A percentile compares a stretch with the other conserved stretches of the same genome.
These are phyloP conservation scores for Ichneumoninae sp. DNA, from an alignment of 2,888 invertebrate species.

Conservation along the genomic window DNA sequence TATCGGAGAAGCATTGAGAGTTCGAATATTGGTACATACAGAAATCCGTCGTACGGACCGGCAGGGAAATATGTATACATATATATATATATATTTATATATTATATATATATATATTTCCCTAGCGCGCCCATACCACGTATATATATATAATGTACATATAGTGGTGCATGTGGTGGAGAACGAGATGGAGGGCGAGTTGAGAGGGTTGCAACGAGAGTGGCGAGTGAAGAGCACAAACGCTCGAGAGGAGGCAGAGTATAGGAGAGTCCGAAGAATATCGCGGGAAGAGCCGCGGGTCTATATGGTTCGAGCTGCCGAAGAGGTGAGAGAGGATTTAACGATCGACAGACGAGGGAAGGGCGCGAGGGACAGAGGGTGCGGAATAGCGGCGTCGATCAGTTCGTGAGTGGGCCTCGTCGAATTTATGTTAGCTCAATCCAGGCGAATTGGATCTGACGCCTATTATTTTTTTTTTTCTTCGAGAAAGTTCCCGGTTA, in stretches of 20 bases:
- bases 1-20: background rate
- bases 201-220: conserved; percentile 58
- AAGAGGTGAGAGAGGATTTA: conserved; percentile 63
- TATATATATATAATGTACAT: conserved; percentile 25
- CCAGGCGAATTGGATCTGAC: conserved; percentile 56
- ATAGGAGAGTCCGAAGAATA: conserved; percentile 51
- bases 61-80: background rate
- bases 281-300: conserved; percentile 37
- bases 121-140: background rate
- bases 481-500: conserved; percentile 14
- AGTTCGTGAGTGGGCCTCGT: conserved; percentile 42
- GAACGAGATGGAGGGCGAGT: conserved; percentile 47
- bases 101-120: background rate
- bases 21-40: background rate
- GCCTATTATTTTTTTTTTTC: conserved; percentile 18
- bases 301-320: conserved; percentile 35
- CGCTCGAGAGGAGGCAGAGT: conserved; percentile 33
- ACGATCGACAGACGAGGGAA: conserved; percentile 57
- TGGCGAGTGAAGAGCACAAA: conserved; percentile 47
- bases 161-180: background rate
- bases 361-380: conserved; percentile 41
- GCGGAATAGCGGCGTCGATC: conserved; percentile 60
- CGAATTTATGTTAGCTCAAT: conserved; percentile 57
- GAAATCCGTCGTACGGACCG: no score
- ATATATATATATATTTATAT: conserved; percentile 8